Evolutionary conservation across 1,140 invertebrate genomes (phyloP), one percentile per base, ranked within the genome.

Genomic region (Drosophila orena): DNA sequence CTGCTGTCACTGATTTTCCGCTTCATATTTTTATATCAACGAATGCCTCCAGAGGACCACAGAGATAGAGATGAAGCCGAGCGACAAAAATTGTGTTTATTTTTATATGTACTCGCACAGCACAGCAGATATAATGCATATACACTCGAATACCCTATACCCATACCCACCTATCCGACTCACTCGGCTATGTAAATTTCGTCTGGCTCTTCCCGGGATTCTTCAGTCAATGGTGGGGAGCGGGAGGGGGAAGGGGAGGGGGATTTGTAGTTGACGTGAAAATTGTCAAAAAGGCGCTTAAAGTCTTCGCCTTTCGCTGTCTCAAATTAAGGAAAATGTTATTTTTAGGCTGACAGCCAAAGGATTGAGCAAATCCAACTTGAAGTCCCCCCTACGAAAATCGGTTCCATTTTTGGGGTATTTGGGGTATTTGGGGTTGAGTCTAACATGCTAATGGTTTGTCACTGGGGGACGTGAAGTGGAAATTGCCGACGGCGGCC

Each of bases 231-330:
- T 73, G 49, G n/a, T n/a, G n/a, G n/a, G n/a, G n/a, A n/a, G n/a
- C n/a, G n/a, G n/a, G n/a, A n/a, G n/a, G n/a, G n/a, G n/a, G n/a
- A n/a, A n/a, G n/a, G n/a, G n/a, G n/a, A n/a, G n/a, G 69, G 73
- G 74, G 78, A 88, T 81, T 86, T 88, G 75, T 81, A 81, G 65
- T 74, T 88, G 83, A 86, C 83, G 83, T 81, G 81, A 86, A 88
- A 88, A 86, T 88, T 86, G 79, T 86, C 83, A 81, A 86, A 75
- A 88, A 86, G 83, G 79, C 83, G 83, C 83, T 86, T 88, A 81
- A 86, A 88, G 78, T 81, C 65, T 86, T 79, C 71, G 56, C 60
- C 53, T 38, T 42, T 61, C 55, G 55, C 65, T 55, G 42, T 27
- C 47, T 57, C 54, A 78, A 81, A 81, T 86, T 85, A 85, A 86